Percentiles rank a stretch among this genome's conserved stretches.
Evolutionary conservation across 2,113 vertebrate genomes (phyloP).

Genomic region (Naja naja): DNA sequence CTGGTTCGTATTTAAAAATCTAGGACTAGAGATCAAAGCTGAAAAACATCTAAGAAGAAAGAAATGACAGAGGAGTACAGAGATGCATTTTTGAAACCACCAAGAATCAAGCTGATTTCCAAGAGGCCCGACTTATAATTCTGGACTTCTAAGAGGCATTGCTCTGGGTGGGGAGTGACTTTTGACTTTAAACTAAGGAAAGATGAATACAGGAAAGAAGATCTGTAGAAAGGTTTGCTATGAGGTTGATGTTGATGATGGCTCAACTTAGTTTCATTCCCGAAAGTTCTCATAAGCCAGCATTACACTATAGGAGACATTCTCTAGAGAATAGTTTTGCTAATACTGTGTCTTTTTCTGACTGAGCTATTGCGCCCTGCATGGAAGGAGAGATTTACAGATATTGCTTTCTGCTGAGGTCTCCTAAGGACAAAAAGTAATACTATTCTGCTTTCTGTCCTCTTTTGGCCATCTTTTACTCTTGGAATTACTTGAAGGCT

Average conservation of each 20-base stretch:
- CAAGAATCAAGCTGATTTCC: not conserved
- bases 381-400: constrained; percentile 11
- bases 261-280: constrained; percentile 40
- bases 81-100: not conserved
- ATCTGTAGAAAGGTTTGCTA: not conserved
- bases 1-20: not conserved
- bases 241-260: not conserved
- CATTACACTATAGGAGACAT: constrained; percentile 11
- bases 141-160: not conserved
- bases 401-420: constrained; percentile 19
- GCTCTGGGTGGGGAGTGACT: not conserved
- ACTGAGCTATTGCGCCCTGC: constrained; percentile 24
- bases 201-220: not conserved
- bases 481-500: not conserved
- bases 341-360: constrained; percentile 36
- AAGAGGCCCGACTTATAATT: not conserved
- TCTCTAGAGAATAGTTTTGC: constrained; percentile 3
- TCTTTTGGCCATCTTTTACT: not conserved
- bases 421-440: constrained; percentile 6
- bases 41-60: not conserved
- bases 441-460: not conserved
- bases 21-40: not conserved
- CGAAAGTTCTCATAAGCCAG: not conserved
- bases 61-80: not conserved
- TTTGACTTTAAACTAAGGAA: not conserved